Evolutionary conservation across 2,113 vertebrate genomes (phyloP), one percentile per base, ranked within the genome.

Genomic region (Phrynosoma blainvillii): DNA sequence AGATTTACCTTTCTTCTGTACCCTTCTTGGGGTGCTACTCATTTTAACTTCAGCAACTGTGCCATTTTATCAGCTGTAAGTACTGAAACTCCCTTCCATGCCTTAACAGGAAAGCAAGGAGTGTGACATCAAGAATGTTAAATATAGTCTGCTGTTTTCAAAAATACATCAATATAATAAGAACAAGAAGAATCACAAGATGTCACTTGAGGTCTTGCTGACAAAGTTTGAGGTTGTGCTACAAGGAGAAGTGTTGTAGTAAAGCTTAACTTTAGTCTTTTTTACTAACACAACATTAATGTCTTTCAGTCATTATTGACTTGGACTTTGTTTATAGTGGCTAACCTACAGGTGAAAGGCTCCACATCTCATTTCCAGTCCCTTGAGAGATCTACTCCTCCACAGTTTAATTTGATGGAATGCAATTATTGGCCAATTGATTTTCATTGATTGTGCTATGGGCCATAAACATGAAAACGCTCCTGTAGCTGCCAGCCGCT

Each of bases 331-430:
- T 93, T 91, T 93, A 93, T 93, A 92, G 88, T 84, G 90, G 36
- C 87, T 86, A 89, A 95, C 90, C 90, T 89, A 82, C 70, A 90
- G 92, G 91, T 95, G 88, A 94, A 89, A 94, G 90, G 91, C 88
- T 94, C 85, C 77, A 83, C 91, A 93, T 93, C 92, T 94, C 82
- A 89, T 93, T 95, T 94, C 90, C 79, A 92, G 89, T 27, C 54
- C 54, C 90, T 82, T 89, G 86, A 90, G 91, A 87, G 82, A 84
- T 87, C 76, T 86, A 90, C 66, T 77, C 62, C 68, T 90, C 88
- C 87, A 86, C 94, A 92, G 93, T 93, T 95, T 93, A 94, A 93
- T 95, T 93, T 89, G 91, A 94, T 94, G 87, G 86, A 92, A 93
- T 92, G 78, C 92, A 95, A 92, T 96, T 94, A 95, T 93, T 78